phyloP scores from a whole-genome alignment of 2,113 vertebrate genomes.

The Prionailurus viverrinus region DNA sequence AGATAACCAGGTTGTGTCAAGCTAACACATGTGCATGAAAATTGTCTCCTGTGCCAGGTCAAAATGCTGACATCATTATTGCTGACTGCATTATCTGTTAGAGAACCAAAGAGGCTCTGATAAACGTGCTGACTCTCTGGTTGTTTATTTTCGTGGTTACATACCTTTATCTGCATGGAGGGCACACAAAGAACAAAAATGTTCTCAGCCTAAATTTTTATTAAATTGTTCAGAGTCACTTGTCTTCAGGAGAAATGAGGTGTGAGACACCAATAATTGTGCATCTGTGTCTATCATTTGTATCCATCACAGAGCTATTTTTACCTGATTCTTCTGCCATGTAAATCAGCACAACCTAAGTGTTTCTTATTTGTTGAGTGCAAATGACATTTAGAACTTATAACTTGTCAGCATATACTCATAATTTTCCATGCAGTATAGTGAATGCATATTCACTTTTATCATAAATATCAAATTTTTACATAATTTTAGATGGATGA shows the following conservation, averaged over 20 bases:
- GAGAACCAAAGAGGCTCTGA: background rate
- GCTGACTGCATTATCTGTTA: background rate
- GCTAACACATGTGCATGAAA: background rate
- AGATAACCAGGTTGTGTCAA: background rate
- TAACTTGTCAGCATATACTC: background rate
- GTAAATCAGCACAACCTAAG: background rate
- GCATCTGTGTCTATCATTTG: background rate
- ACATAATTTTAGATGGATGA: background rate
- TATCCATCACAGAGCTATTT: background rate
- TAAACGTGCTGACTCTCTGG: background rate
- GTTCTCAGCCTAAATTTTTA: background rate
- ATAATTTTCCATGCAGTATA: background rate
- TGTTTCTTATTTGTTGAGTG: background rate
- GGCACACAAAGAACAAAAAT: background rate
- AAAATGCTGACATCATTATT: background rate
- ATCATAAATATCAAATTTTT: background rate
- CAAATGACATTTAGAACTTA: constrained; percentile 7
- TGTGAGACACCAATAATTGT: background rate
- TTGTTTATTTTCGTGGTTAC: background rate
- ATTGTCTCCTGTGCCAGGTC: background rate
- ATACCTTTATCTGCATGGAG: background rate
- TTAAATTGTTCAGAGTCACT: background rate
- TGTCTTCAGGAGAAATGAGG: constrained; percentile 4
- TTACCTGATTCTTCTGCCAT: background rate
- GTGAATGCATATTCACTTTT: background rate